Evolutionary conservation across 2,888 invertebrate genomes (phyloP).

Genomic region (Cybosia mesomella): DNA sequence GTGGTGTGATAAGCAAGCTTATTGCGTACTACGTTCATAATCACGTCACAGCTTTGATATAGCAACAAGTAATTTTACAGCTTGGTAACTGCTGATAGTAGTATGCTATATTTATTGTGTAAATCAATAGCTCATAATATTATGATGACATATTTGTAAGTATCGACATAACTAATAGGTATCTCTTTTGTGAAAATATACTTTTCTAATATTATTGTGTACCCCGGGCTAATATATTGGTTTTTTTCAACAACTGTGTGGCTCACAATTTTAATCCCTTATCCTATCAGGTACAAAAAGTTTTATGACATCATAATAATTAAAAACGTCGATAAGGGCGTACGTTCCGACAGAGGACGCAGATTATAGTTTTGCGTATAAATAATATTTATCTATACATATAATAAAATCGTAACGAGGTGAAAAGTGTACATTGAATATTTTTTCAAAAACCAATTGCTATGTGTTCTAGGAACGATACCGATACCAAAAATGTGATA

Average conservation of each 20-base stretch:
- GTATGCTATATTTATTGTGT: no score
- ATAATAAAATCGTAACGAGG: no score
- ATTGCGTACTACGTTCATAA: neutral
- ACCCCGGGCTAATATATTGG: neutral
- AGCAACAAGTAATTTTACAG: no score
- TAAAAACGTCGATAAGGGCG: neutral
- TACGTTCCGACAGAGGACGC: no score
- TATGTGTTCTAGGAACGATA: no score
- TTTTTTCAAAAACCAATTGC: no score
- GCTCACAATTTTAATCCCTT: neutral
- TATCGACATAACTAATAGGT: neutral
- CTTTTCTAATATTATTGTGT: neutral
- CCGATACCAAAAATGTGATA: no score
- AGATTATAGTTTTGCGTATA: neutral
- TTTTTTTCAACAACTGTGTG: neutral
- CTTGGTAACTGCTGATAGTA: neutral
- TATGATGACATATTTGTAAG: neutral
- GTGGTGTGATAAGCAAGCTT: neutral
- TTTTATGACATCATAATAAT: neutral
- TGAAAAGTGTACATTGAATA: no score
- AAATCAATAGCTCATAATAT: neutral
- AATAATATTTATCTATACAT: neutral
- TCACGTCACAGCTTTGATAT: no score
- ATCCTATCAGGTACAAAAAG: no score
- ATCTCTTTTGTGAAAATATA: neutral